phyloP scores from a whole-genome alignment of 1,140 invertebrate genomes.

The Drosophila biarmipes region DNA sequence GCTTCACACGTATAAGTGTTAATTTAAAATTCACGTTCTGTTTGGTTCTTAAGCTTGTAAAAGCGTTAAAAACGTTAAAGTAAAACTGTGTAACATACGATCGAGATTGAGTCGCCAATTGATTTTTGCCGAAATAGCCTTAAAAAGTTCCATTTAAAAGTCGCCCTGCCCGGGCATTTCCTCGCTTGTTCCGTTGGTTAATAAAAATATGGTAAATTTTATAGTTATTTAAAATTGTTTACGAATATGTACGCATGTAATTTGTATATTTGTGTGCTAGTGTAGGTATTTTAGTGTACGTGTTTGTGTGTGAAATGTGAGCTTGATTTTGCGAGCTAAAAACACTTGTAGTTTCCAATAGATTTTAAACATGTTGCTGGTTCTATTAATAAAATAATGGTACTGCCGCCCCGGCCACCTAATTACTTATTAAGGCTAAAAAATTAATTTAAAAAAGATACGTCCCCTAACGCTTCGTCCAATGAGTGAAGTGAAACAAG shows the following conservation, averaged over 20 bases:
- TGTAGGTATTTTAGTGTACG: conserved; percentile 29
- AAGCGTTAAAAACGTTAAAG: conserved; percentile 80
- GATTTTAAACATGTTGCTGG: conserved; percentile 27
- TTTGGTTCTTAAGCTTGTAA: conserved; percentile 65
- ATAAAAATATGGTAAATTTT: conserved; percentile 58
- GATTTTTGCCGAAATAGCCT: conserved; percentile 40
- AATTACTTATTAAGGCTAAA: conserved; percentile 30
- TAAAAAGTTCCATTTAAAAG: conserved; percentile 71
- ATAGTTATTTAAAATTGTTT: conserved; percentile 60
- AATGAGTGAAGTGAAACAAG: conserved; percentile 47
- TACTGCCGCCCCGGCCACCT: not conserved
- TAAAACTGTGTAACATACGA: conserved; percentile 63
- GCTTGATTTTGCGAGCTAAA: conserved; percentile 47
- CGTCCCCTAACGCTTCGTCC: conserved; percentile 4
- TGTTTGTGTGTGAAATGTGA: conserved; percentile 36
- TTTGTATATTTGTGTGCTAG: conserved; percentile 21
- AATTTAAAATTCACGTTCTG: conserved; percentile 66
- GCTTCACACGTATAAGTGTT: conserved; percentile 17
- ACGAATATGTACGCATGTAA: conserved; percentile 34
- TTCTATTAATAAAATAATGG: conserved; percentile 30
- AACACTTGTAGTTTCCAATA: conserved; percentile 39
- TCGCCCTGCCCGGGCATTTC: conserved; percentile 19
- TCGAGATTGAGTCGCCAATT: conserved; percentile 63
- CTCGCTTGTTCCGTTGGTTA: conserved; percentile 31
- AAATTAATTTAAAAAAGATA: conserved; percentile 53